These are phyloP conservation scores for Drosophila rubida DNA, from an alignment of 2,888 invertebrate species.

Conservation along the genomic window DNA sequence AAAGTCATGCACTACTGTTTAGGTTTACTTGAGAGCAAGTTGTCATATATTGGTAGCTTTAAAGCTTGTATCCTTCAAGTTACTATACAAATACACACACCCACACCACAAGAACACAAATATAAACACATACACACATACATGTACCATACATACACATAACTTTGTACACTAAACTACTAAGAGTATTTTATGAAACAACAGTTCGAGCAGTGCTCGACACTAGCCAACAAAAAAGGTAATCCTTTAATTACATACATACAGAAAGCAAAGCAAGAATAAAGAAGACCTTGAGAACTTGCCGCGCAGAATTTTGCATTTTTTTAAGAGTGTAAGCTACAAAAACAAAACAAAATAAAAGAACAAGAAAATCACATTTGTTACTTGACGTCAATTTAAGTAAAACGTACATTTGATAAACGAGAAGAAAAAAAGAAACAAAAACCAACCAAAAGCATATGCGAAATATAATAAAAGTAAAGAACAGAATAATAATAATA, in stretches of 20 bases:
- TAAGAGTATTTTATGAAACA: constrained; percentile 72
- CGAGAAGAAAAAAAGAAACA: constrained; percentile 16
- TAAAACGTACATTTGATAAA: constrained; percentile 50
- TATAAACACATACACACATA: constrained; percentile 41
- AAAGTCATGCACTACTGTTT: constrained; percentile 77
- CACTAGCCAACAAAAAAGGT: constrained; percentile 41
- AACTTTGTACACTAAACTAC: constrained; percentile 63
- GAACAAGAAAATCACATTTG: constrained; percentile 54
- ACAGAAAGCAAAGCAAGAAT: constrained; percentile 26
- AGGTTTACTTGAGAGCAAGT: constrained; percentile 74
- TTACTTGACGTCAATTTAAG: constrained; percentile 69
- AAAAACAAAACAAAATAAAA: constrained; percentile 23
- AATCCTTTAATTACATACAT: constrained; percentile 37
- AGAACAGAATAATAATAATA: constrained; percentile 18
- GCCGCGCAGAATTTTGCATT: constrained; percentile 84
- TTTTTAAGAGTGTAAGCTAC: constrained; percentile 75
- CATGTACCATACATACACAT: constrained; percentile 7
- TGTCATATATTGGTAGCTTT: constrained; percentile 78
- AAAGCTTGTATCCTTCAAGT: constrained; percentile 78
- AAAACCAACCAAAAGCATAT: constrained; percentile 18
- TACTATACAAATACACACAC: constrained; percentile 45
- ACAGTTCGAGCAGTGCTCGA: constrained; percentile 65
- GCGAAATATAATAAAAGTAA: constrained; percentile 7
- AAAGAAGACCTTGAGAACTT: constrained; percentile 44
- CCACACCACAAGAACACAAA: constrained; percentile 33